Base-by-base conservation (phyloP, 2,797 vertebrate species). In the Oreonectes daqikongensis region DNA sequence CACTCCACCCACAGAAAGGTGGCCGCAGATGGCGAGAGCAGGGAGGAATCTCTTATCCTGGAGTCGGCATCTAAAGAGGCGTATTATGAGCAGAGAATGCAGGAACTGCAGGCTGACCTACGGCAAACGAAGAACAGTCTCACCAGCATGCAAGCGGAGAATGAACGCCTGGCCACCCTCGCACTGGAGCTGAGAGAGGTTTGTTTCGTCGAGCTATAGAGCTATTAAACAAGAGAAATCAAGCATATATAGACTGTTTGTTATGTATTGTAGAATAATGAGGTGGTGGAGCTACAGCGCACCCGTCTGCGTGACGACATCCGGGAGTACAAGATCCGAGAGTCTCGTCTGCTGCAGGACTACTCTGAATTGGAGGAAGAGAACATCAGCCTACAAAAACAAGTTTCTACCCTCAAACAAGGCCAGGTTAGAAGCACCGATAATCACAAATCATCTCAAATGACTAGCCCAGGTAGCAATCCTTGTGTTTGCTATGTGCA, bases 1-100 rank as follows among this genome's bases (percentile, higher is more conserved):
- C 91, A 98, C 86, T 96, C 95, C 0, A 95, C 95, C 86, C 98
- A 99, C 87, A 97, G 94, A 90, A 98, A 97, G 87, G 98, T 99
- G 77, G 97, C 97, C 14, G 96, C 95, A 3, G 98, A 98, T 9
- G 97, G 97, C 3, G 97, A 99, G 84, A 99, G 95, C 92, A 94
- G 98, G 44, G 98, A 99, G 82, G 98, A 99, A 87, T 96, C 95
- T 2, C 90, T 99, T 83, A 98, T 99, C 82, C 89, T 97, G 85
- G 98, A 99, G 88, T 98, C 97, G 0, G 98, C 96, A 82, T 97
- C 96, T 78, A 98, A 98, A 88, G 97, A 99, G 87, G 97, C 97
- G 40, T 93, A 94, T 71, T 98, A 99, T 48, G 95, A 97, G 89
- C 94, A 95, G 87, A 97, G 94, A 82, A 92, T 98, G 65, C 93